Evolutionary conservation across 2,113 vertebrate species (phyloP).

Genomic region (Aviceda subcristata): DNA sequence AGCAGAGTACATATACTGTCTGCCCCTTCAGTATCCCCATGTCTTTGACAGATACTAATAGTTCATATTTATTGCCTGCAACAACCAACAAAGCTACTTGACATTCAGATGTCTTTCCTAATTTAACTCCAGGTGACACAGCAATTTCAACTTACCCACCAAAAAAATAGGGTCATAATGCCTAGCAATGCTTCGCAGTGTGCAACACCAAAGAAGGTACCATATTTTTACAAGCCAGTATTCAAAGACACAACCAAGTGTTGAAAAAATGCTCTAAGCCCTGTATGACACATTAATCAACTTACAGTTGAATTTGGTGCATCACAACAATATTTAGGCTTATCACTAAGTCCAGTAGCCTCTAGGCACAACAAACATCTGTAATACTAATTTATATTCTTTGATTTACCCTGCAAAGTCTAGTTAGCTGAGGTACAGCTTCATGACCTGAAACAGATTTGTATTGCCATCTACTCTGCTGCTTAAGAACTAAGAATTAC

Average conservation of each 20-base stretch:
- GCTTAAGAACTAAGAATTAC: background rate
- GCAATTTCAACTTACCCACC: background rate
- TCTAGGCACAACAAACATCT: background rate
- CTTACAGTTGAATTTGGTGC: fast-evolving
- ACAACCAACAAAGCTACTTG: background rate
- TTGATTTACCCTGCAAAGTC: background rate
- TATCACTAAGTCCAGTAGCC: background rate
- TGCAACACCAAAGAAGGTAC: background rate
- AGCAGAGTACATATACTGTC: background rate
- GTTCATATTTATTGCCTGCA: background rate
- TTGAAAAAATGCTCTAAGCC: background rate
- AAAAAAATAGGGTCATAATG: background rate
- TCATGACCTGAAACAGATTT: background rate
- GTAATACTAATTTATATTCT: background rate
- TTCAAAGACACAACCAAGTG: background rate
- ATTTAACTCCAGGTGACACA: background rate
- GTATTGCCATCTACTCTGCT: background rate
- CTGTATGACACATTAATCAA: background rate
- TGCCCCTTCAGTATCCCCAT: background rate
- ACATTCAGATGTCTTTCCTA: background rate
- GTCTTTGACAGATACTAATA: background rate
- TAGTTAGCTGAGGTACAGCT: background rate
- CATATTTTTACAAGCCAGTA: background rate
- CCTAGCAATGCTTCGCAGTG: background rate
- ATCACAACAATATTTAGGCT: background rate